These are phyloP conservation scores for Heterodera filipjevi DNA, from an alignment of 2,888 invertebrate genomes.

Conservation along the genomic window DNA sequence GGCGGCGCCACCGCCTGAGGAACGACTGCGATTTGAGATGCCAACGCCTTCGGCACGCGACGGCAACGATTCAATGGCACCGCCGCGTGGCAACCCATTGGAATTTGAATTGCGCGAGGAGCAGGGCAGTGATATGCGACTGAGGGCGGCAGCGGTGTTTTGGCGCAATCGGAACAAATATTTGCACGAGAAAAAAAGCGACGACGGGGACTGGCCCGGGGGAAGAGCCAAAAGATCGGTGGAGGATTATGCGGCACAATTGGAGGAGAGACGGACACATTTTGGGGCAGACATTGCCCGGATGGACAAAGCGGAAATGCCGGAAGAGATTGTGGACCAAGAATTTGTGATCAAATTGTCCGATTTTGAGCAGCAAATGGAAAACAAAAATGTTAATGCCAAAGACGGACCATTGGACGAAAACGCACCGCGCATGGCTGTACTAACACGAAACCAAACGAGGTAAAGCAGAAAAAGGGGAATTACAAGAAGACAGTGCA, in stretches of 20 bases:
- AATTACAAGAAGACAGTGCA: neutral
- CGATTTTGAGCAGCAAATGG: neutral
- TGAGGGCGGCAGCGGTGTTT: slow-evolving; percentile 20
- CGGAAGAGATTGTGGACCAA: neutral
- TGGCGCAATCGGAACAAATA: slow-evolving; percentile 14
- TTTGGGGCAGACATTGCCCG: neutral
- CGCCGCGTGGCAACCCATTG: neutral
- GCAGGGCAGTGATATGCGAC: slow-evolving; percentile 21
- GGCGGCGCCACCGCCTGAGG: neutral
- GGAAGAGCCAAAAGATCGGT: neutral
- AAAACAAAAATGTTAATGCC: too few species aligned
- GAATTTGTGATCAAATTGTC: neutral
- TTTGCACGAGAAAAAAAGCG: neutral
- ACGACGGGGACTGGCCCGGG: neutral
- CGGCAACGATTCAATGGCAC: neutral
- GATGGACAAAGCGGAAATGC: neutral
- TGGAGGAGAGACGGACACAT: neutral
- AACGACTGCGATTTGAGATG: neutral
- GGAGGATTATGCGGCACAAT: slow-evolving; percentile 1
- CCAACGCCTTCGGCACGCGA: neutral
- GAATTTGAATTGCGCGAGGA: slow-evolving; percentile 18
- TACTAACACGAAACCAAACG: neutral
- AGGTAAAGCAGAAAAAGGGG: neutral
- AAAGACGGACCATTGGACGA: neutral
- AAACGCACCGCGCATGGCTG: neutral